A percentile compares a stretch with the other conserved stretches of the same genome.
Evolutionary conservation across 2,888 invertebrate species (phyloP).

Genomic region (Nomada flava): DNA sequence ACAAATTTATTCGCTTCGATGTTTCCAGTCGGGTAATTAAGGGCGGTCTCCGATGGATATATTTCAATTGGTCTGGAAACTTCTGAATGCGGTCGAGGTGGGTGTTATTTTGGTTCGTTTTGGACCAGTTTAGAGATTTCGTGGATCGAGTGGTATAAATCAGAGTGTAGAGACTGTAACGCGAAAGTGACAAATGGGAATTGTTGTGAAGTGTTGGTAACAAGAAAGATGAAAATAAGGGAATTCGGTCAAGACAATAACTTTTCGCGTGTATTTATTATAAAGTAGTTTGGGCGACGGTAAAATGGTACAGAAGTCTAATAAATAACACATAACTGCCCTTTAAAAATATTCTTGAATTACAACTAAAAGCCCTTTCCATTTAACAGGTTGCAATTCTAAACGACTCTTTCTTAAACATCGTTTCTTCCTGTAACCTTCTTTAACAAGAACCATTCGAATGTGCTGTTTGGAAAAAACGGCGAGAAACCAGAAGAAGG

Average conservation of each 20-base stretch:
- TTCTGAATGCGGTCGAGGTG: background rate
- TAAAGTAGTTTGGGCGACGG: no score
- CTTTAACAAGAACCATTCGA: background rate
- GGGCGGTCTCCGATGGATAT: background rate
- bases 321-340: no score
- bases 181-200: no score
- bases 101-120: background rate
- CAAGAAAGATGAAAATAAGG: no score
- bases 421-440: background rate
- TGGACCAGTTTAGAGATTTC: background rate
- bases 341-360: no score
- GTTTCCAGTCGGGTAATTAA: conserved; percentile 1
- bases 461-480: background rate
- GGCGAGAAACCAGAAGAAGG: background rate
- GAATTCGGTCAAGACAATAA: no score
- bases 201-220: no score
- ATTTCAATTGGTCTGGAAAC: background rate
- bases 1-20: conserved; percentile 6
- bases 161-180: no score
- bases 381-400: background rate
- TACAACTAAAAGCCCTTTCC: no score
- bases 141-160: background rate
- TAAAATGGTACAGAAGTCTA: no score
- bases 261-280: no score
- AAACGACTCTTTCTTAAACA: background rate